Evolutionary conservation across 2,888 invertebrate genomes (phyloP), one percentile per base, ranked within the genome.

Genomic region (Cephus nigrinus): DNA sequence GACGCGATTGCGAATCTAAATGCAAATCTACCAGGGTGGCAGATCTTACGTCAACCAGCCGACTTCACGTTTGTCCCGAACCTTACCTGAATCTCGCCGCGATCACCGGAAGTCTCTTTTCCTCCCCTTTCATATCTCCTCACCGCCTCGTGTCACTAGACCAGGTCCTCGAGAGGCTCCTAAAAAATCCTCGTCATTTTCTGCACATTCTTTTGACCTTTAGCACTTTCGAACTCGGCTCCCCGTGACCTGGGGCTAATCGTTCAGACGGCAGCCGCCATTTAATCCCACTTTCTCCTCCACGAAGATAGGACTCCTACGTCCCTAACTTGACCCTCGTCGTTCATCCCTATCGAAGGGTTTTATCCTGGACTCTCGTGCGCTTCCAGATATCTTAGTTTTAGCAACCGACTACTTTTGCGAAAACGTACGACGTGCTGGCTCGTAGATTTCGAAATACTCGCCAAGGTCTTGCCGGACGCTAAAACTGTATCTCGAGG

Each of bases 1-100:
- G 76, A 80, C 75, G 77, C 76, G 76, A 79, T 80, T 79, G 76
- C 75, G 77, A 79, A 79, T 80, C 75, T 77, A 79, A 80, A 80
- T 76, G 78, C 78, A 79, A 80, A 80, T 80, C 36, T 68, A 77
- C 33, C 12, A 33, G 71, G 71, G 71, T 32, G 33, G 71, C 71
- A 71, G 71, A 31, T 71, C 71, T 71, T 71, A 71, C 71, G 23
- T 32, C 31, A 33, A 71, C 32, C 33, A 71, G 1, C 71, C 31
- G 71, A 55, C 55, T 55, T 23, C 23, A 23, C 55, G 55, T 55
- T 55, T 23, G 55, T 55, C 5, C 2, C 55, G 55, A 55, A 23
- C 55, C 23, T 23, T 23, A 55, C 23, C 9, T 2, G 55, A 23
- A 9, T 55, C 23, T 5, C 9, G 5, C 23, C 23, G 23, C 55